Evolutionary conservation across 1,140 invertebrate genomes (phyloP), one percentile per base, ranked within the genome.

Genomic region (Brachionus rubens): DNA sequence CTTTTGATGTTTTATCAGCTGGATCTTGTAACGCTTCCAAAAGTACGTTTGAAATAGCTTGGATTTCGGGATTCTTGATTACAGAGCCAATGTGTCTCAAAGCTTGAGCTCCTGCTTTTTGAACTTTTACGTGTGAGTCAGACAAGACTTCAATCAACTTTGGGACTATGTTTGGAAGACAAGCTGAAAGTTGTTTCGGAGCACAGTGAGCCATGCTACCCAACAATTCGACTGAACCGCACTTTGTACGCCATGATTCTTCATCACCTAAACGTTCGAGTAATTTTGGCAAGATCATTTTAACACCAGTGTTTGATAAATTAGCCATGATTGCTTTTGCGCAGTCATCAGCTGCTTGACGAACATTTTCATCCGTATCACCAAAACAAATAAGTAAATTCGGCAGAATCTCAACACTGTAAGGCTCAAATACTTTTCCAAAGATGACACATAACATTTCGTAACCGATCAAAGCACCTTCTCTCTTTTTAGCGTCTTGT

Each of bases 51-150:
- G 95, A 92, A 82, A 96, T 94, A 0, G 92, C 92, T 89, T 96
- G 92, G 84, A 99, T 98, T 87, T 99, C 97, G 0, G 96, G 96
- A 88, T 99, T 99, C 78, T 92, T 88, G 76, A 98, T 98, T 47
- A 99, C 96, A 65, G 92, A 94, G 19, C 95, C 96, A 82, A 99
- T 99, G 78, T 97, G 92, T 83, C 91, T 91, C 1, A 99, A 86
- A 56, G 96, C 96, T 83, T 95, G 91, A 4, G 91, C 92, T 14
- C 94, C 94, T 16, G 95, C 92, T 82, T 93, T 92, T 87, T 98
- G 94, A n/a, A 99, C 96, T 86, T 96, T 95, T 75, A 91, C 90
- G 81, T 99, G 96, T 0, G 96, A 98, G 86, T 99, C 96, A 77
- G 93, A 93, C 6, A 99, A 86, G 16, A 98, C 92, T 86, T 98